Percentiles rank a stretch among this genome's conserved stretches.
Conservation (phyloP, 2,797 vertebrate species). For the Chaetophractus vellerosus region DNA sequence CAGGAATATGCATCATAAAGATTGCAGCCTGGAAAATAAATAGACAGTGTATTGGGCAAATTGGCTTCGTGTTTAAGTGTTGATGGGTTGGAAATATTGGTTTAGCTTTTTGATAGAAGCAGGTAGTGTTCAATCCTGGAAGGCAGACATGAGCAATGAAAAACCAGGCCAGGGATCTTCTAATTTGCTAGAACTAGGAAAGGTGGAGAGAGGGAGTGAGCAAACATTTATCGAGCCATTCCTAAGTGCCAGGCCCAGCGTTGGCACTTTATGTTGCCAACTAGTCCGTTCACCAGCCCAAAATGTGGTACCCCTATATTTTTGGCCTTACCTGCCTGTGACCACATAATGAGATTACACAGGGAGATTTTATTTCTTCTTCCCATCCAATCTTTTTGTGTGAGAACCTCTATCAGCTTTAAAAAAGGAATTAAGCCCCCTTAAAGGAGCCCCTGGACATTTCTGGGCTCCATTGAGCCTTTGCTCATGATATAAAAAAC, state of each 20-base stretch:
- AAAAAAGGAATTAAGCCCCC: background rate
- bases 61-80: conserved; percentile 77
- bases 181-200: conserved; percentile 5
- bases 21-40: conserved; percentile 80
- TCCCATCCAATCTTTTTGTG: background rate
- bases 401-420: background rate
- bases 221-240: background rate
- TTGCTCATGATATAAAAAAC: background rate
- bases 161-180: background rate
- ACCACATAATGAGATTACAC: background rate
- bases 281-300: background rate
- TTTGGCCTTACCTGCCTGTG: conserved; percentile 9
- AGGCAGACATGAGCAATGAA: conserved; percentile 51
- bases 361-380: conserved; percentile 38
- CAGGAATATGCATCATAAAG: conserved; percentile 83
- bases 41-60: conserved; percentile 81
- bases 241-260: background rate
- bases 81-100: conserved; percentile 75
- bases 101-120: conserved; percentile 69
- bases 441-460: background rate
- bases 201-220: background rate
- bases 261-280: background rate
- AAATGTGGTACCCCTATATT: background rate
- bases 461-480: background rate
- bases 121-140: conserved; percentile 46